Conservation (phyloP, 2,888 invertebrate genomes). For the Abrostola tripartita region DNA sequence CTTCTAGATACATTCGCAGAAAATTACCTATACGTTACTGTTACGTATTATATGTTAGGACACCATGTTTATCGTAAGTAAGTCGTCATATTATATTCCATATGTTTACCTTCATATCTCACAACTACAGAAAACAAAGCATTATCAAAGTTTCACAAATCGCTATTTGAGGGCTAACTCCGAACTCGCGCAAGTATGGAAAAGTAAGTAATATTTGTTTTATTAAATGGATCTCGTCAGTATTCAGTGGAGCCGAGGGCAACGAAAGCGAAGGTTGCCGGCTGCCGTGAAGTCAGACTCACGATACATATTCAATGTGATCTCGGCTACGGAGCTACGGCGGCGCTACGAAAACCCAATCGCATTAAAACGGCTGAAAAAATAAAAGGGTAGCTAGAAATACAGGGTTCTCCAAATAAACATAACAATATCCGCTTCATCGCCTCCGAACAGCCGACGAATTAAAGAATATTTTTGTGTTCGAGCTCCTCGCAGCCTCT, state of each 20-base stretch:
- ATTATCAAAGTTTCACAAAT: conserved; percentile 42
- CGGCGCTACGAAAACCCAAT: conserved; percentile 77
- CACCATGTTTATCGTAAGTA: no score
- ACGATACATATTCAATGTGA: conserved; percentile 78
- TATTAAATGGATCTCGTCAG: conserved; percentile 59
- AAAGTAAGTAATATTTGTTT: conserved; percentile 54
- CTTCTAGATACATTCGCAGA: no score
- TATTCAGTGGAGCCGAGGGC: conserved; percentile 63
- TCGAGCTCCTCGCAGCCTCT: conserved; percentile 74
- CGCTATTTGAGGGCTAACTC: conserved; percentile 36
- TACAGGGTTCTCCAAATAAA: conserved; percentile 80
- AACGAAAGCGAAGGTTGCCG: conserved; percentile 69
- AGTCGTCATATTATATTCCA: no score
- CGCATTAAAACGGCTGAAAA: conserved; percentile 78
- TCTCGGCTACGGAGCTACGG: conserved; percentile 64
- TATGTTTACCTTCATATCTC: no score
- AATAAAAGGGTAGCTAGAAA: conserved; percentile 74
- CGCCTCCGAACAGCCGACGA: conserved; percentile 80
- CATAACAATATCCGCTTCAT: conserved; percentile 84
- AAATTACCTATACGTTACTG: no score
- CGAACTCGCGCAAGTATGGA: conserved; percentile 50
- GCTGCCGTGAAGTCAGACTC: conserved; percentile 67
- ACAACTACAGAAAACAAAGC: conserved; percentile 28
- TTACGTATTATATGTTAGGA: no score
- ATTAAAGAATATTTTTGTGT: conserved; percentile 86